Evolutionary conservation across 2,113 vertebrate genomes (phyloP).

Genomic region (Chrysochloris asiatica): DNA sequence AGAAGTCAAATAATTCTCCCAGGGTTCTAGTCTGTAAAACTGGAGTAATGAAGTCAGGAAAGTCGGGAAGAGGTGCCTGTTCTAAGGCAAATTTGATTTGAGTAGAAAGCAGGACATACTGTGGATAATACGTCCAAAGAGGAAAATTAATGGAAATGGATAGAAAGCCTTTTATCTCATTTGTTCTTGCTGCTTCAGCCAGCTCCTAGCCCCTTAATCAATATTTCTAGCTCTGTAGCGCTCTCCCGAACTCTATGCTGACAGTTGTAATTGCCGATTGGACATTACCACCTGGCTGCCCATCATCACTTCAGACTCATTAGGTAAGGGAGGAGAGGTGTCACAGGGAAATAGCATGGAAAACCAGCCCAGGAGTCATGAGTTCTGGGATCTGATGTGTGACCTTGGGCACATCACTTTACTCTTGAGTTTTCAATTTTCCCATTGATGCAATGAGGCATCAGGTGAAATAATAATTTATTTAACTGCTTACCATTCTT

Average conservation of each 20-base stretch:
- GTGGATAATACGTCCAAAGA: conserved; percentile 56
- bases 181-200: conserved; percentile 14
- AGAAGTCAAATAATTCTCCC: neutral
- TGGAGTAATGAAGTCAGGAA: neutral
- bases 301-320: conserved; percentile 10
- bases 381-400: neutral
- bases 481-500: neutral
- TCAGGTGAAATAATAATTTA: neutral
- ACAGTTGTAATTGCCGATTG: conserved; percentile 46
- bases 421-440: neutral
- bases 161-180: conserved; percentile 68
- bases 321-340: neutral
- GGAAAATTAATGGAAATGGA: conserved; percentile 68
- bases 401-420: neutral
- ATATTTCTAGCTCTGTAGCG: conserved; percentile 47
- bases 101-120: conserved; percentile 20
- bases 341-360: neutral
- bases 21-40: conserved; percentile 7
- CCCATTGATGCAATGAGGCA: neutral
- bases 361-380: neutral
- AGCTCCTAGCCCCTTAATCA: conserved; percentile 47
- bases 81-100: conserved; percentile 56
- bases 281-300: neutral
- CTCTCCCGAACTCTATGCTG: conserved; percentile 1
- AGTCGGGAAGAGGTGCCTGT: neutral